Evolutionary conservation across 2,888 invertebrate species (phyloP).

Genomic region (Nudaria mundana): DNA sequence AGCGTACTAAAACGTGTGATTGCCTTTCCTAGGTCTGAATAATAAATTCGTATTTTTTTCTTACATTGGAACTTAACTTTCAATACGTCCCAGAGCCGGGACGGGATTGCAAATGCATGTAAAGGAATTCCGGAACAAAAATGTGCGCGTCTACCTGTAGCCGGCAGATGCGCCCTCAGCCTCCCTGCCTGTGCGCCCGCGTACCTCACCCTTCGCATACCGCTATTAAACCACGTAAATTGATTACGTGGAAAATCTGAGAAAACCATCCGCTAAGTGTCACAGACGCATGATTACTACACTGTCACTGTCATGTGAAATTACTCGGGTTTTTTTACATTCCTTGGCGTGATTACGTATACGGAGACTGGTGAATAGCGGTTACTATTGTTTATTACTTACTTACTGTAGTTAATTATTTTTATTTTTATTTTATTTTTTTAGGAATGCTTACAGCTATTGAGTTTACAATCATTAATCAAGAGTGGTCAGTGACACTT

Average conservation of each 20-base stretch:
- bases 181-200: slow-evolving; percentile 24
- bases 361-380: slow-evolving; percentile 47
- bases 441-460: no score
- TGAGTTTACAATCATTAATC: no score
- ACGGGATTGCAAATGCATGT: slow-evolving; percentile 75
- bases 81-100: slow-evolving; percentile 35
- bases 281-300: slow-evolving; percentile 47
- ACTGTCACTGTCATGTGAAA: slow-evolving; percentile 51
- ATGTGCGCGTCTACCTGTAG: slow-evolving; percentile 67
- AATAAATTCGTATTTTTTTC: slow-evolving; percentile 26
- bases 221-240: slow-evolving; percentile 63
- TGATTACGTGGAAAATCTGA: slow-evolving; percentile 76
- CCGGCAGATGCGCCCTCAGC: slow-evolving; percentile 50
- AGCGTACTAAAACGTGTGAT: no score
- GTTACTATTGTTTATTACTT: slow-evolving; percentile 57
- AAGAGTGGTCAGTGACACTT: no score
- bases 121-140: slow-evolving; percentile 76
- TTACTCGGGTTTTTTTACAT: slow-evolving; percentile 60
- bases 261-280: slow-evolving; percentile 68
- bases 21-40: no score
- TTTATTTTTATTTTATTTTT: no score
- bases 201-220: slow-evolving; percentile 42
- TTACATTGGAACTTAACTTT: slow-evolving; percentile 33
- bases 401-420: no score
- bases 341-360: slow-evolving; percentile 45